These are phyloP conservation scores for Zaprionus obscuricornis DNA, from an alignment of 2,888 invertebrate species.

Conservation along the genomic window DNA sequence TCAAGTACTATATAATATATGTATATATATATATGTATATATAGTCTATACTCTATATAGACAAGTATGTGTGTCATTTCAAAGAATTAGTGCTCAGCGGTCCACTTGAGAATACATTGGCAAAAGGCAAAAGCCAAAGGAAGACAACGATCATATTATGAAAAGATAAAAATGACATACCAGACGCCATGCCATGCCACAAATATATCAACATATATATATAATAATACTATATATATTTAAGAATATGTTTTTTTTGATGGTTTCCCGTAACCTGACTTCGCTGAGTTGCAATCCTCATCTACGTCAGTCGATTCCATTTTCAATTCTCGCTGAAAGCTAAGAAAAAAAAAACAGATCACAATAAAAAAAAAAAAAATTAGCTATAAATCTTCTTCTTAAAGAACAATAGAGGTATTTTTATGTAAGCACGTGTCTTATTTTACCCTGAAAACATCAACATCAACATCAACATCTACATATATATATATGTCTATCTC, in stretches of 20 bases:
- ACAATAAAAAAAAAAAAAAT: no score
- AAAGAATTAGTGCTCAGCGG: slow-evolving; percentile 18
- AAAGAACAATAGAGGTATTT: no score
- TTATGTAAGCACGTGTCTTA: no score
- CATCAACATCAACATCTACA: slow-evolving; percentile 17
- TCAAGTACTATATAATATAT: no score
- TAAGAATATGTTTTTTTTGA: no score
- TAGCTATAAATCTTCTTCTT: no score
- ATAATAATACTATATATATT: no score
- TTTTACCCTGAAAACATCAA: slow-evolving; percentile 22
- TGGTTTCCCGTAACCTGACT: slow-evolving; percentile 34
- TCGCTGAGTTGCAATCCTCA: slow-evolving; percentile 35
- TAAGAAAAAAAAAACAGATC: slow-evolving; percentile 20
- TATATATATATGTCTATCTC: slow-evolving; percentile 15
- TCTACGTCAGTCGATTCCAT: slow-evolving; percentile 21
- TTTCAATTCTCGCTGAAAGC: slow-evolving; percentile 11
- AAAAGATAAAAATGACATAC: slow-evolving; percentile 49
- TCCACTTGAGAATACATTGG: slow-evolving; percentile 41
- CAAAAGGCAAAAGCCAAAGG: no score
- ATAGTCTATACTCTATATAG: slow-evolving; percentile 10
- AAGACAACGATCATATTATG: slow-evolving; percentile 44
- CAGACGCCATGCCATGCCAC: slow-evolving; percentile 38
- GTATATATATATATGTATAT: slow-evolving; percentile 1
- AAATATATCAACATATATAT: slow-evolving; percentile 18
- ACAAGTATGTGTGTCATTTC: slow-evolving; percentile 8